Conservation (phyloP, 2,888 invertebrate genomes). For the Oxytorus armatus region DNA sequence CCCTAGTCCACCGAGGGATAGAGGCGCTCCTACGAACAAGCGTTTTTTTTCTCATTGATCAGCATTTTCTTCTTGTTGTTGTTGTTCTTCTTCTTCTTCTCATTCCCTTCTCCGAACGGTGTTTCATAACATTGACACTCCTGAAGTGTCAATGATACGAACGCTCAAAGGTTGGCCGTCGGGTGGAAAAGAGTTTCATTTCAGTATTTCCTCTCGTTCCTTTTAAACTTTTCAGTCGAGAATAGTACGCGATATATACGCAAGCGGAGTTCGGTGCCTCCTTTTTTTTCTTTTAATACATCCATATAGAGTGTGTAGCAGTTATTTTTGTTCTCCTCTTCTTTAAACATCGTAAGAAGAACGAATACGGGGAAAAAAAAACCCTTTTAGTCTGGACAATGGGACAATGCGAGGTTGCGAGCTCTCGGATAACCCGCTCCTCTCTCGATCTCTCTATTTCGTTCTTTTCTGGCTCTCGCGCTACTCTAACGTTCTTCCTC, state of each 20-base stretch:
- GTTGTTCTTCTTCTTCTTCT: not conserved
- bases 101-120: conserved; percentile 17
- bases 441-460: conserved; percentile 28
- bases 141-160: conserved; percentile 13
- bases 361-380: conserved; percentile 57
- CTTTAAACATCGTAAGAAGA: conserved; percentile 72
- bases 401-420: conserved; percentile 70
- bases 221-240: conserved; percentile 29
- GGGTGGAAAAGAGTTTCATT: conserved; percentile 43
- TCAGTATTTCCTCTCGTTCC: conserved; percentile 39
- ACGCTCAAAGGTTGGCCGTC: conserved; percentile 12
- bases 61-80: conserved; percentile 14
- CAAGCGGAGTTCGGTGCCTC: not conserved
- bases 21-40: not conserved
- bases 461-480: conserved; percentile 20
- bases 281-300: not conserved
- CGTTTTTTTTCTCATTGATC: conserved; percentile 22
- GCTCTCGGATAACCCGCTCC: conserved; percentile 66
- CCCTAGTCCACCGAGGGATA: not conserved
- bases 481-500: conserved; percentile 25
- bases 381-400: conserved; percentile 72
- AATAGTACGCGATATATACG: not conserved
- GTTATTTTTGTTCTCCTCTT: conserved; percentile 26
- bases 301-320: conserved; percentile 8
- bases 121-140: conserved; percentile 39